Evolutionary conservation across 2,888 invertebrate genomes (phyloP).

Genomic region (Sinodicranocentrus sp.): DNA sequence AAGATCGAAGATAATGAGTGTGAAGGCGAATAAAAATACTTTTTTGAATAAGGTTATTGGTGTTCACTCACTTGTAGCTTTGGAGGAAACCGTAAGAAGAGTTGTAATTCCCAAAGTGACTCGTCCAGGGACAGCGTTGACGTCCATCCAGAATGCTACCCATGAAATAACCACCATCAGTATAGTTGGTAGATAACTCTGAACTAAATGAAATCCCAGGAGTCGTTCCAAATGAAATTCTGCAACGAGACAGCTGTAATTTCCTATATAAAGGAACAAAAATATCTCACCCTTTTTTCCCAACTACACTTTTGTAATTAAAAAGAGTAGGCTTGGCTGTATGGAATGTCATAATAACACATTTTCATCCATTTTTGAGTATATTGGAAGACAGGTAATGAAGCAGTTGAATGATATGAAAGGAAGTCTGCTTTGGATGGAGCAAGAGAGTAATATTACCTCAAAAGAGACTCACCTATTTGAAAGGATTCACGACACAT

Average conservation of each 20-base stretch:
- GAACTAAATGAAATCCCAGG: conserved; percentile 81
- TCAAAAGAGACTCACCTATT: conserved; percentile 78
- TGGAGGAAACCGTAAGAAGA: conserved; percentile 80
- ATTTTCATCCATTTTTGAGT: no score
- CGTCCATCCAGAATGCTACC: conserved; percentile 81
- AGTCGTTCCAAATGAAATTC: conserved; percentile 80
- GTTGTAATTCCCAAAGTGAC: conserved; percentile 80
- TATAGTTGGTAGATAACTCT: conserved; percentile 81
- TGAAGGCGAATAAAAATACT: no score
- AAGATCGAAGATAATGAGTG: no score
- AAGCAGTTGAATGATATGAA: no score
- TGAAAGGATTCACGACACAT: conserved; percentile 80
- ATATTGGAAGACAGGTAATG: no score
- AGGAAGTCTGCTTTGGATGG: no score
- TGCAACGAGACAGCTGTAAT: conserved; percentile 77
- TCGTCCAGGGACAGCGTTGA: conserved; percentile 80
- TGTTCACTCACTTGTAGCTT: conserved; percentile 78
- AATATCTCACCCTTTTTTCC: neutral
- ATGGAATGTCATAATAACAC: neutral
- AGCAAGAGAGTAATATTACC: neutral
- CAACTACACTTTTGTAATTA: no score
- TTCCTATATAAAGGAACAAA: conserved; percentile 45
- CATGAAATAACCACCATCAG: conserved; percentile 82
- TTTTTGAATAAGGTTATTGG: neutral
- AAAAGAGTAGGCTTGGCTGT: neutral